phyloP scores from a whole-genome alignment of 2,888 invertebrate genomes.

The Amphipyra tragopoginis region DNA sequence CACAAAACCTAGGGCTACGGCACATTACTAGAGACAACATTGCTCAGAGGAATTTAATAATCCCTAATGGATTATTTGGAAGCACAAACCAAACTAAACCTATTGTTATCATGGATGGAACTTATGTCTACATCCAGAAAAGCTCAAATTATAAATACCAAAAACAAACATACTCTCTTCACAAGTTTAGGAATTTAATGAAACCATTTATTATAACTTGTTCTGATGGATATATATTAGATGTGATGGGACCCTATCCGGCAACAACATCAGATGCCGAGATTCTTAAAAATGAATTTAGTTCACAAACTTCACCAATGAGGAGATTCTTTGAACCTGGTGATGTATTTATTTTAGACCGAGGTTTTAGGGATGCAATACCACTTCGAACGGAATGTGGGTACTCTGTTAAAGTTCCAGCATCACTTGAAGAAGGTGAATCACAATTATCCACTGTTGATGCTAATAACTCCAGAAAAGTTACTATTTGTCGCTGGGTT shows the following conservation, averaged over 20 bases:
- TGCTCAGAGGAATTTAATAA: conserved; percentile 7
- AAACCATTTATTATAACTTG: conserved; percentile 13
- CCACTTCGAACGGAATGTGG: conserved; percentile 6
- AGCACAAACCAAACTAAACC: conserved; percentile 7
- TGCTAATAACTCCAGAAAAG: conserved; percentile 7
- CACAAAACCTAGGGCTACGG: conserved; percentile 7
- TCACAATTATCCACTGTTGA: conserved; percentile 2
- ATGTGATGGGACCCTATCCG: conserved; percentile 4
- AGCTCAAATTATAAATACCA: conserved; percentile 13
- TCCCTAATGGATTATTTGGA: conserved; percentile 18
- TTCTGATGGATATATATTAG: not conserved
- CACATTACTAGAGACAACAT: conserved; percentile 4
- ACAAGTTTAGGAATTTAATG: conserved; percentile 13
- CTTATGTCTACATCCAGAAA: conserved; percentile 20
- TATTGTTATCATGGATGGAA: conserved; percentile 16
- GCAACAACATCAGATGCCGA: conserved; percentile 11
- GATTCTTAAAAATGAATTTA: conserved; percentile 5
- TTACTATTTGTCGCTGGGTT: conserved; percentile 5
- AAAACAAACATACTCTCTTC: conserved; percentile 10
- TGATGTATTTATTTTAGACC: conserved; percentile 8
- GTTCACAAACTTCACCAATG: not conserved
- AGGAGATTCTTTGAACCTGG: conserved; percentile 1
- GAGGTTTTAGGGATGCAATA: conserved; percentile 2
- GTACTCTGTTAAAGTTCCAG: conserved; percentile 1
- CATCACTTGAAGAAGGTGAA: conserved; percentile 4